Conservation (phyloP, 2,113 vertebrate species). For the Holacanthus passer region DNA sequence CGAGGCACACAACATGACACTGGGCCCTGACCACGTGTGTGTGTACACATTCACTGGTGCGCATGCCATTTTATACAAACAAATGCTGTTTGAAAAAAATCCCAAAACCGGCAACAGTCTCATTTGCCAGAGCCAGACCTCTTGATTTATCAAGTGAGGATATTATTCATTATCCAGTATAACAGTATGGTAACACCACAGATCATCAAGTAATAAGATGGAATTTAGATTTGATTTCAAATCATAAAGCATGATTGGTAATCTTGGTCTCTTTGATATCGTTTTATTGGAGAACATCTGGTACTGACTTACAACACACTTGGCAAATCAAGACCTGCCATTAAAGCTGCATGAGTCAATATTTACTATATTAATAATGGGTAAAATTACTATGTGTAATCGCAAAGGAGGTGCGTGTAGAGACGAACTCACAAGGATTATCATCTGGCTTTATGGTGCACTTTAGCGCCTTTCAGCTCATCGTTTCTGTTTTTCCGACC, state of each 20-base stretch:
- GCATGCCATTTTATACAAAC: slow-evolving; percentile 28
- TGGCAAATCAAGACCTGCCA: too few species aligned
- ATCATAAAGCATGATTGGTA: background rate
- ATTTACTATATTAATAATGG: too few species aligned
- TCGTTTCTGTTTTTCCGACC: background rate
- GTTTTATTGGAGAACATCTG: background rate
- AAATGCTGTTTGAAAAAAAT: slow-evolving; percentile 11
- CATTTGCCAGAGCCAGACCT: background rate
- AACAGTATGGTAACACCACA: background rate
- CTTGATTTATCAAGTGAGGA: background rate
- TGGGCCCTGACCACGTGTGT: slow-evolving; percentile 30
- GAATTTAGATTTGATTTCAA: background rate
- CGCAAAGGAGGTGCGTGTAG: background rate
- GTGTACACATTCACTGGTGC: slow-evolving; percentile 23
- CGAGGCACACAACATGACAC: slow-evolving; percentile 67
- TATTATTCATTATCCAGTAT: background rate
- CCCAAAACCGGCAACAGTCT: background rate
- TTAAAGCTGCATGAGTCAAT: slow-evolving; percentile 6
- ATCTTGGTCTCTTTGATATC: background rate
- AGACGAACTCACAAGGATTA: background rate
- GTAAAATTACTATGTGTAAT: background rate
- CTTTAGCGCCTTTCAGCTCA: background rate
- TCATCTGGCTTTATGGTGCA: too few species aligned
- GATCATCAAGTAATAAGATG: background rate
- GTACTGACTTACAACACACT: background rate